These are phyloP conservation scores for Chironomus tepperi DNA, from an alignment of 1,140 invertebrate genomes.

Conservation along the genomic window DNA sequence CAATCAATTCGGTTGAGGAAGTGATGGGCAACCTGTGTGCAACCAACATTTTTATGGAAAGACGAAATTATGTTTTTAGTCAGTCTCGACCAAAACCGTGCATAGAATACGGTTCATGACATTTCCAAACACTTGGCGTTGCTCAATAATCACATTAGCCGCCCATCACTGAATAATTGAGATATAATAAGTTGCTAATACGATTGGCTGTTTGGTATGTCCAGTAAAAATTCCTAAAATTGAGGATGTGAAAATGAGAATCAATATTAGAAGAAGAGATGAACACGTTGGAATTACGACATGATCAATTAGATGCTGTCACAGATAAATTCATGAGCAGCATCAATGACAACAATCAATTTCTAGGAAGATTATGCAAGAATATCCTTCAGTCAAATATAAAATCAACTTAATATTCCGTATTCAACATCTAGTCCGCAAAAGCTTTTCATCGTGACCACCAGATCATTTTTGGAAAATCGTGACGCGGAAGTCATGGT, in stretches of 20 bases:
- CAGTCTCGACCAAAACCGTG: too few species aligned
- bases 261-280: slow-evolving; percentile 29
- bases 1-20: too few species aligned
- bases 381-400: neutral
- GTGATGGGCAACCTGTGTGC: too few species aligned
- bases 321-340: neutral
- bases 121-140: too few species aligned
- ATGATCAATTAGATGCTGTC: neutral
- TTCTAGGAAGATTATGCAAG: neutral
- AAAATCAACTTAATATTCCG: neutral
- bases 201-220: too few species aligned
- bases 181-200: too few species aligned
- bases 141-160: too few species aligned
- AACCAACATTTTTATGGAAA: too few species aligned
- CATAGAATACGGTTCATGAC: too few species aligned
- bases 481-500: slow-evolving; percentile 36
- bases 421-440: neutral
- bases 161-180: too few species aligned
- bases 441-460: slow-evolving; percentile 40
- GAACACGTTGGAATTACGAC: neutral
- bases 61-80: too few species aligned
- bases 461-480: slow-evolving; percentile 34
- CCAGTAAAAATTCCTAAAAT: neutral
- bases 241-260: neutral
- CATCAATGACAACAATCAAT: neutral